Evolutionary conservation across 2,888 invertebrate genomes (phyloP).

Genomic region (Ennomos erosarius): DNA sequence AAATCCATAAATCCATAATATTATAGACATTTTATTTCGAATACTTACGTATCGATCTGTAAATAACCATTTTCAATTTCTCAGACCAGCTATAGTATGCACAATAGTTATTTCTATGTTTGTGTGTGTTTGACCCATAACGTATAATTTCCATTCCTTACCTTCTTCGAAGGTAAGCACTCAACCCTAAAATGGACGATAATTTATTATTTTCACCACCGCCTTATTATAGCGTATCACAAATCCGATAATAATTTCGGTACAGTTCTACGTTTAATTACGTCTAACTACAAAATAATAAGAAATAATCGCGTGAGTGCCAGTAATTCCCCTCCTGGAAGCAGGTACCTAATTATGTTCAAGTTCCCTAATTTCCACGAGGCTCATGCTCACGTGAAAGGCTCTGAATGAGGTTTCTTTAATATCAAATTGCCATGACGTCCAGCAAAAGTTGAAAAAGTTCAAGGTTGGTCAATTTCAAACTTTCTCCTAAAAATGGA

Average conservation of each 20-base stretch:
- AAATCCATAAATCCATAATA: too few species aligned
- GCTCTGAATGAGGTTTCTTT: constrained; percentile 13
- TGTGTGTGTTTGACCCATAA: constrained; percentile 13
- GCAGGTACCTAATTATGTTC: constrained; percentile 70
- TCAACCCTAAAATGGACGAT: constrained; percentile 29
- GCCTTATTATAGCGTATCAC: constrained; percentile 46
- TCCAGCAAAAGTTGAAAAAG: too few species aligned
- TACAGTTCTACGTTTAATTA: constrained; percentile 73
- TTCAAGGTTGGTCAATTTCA: too few species aligned
- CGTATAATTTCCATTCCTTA: constrained; percentile 26
- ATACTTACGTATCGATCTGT: too few species aligned
- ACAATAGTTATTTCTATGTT: constrained; percentile 10
- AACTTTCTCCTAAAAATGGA: too few species aligned
- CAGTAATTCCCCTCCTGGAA: constrained; percentile 67
- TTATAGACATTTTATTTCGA: constrained; percentile 4
- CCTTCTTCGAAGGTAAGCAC: constrained; percentile 13
- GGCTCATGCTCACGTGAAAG: constrained; percentile 53
- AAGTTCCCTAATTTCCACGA: constrained; percentile 65
- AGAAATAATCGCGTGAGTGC: constrained; percentile 72
- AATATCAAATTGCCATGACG: constrained; percentile 10
- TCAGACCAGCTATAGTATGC: constrained; percentile 10
- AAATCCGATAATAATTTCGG: constrained; percentile 62
- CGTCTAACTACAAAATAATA: constrained; percentile 78
- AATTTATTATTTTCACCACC: constrained; percentile 37
- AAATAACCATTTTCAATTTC: constrained; percentile 11